Percentiles rank a stretch among this genome's conserved stretches.
Conservation (phyloP, 2,797 vertebrate species). For the Peromyscus nudipes region DNA sequence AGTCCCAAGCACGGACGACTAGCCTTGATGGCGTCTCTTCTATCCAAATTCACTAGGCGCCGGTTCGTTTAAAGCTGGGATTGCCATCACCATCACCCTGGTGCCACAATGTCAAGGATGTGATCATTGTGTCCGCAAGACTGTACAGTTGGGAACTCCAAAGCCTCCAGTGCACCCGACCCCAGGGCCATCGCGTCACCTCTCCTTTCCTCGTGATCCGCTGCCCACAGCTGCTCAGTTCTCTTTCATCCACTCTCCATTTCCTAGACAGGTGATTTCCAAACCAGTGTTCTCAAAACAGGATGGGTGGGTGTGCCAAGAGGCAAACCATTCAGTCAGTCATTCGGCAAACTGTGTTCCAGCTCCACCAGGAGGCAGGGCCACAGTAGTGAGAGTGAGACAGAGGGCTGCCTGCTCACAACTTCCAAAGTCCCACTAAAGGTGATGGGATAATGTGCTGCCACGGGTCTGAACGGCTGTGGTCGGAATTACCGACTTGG, state of each 20-base stretch:
- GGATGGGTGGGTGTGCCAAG: not conserved
- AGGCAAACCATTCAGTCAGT: not conserved
- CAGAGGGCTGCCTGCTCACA: not conserved
- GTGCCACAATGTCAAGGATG: fast-evolving
- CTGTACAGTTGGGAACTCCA: not conserved
- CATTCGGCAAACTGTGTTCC: not conserved
- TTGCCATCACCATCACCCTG: not conserved
- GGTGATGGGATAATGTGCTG: not conserved
- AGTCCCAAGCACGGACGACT: not conserved
- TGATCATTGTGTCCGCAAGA: fast-evolving
- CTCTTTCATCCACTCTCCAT: not conserved
- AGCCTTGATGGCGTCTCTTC: not conserved
- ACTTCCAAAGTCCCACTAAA: not conserved
- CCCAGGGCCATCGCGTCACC: fast-evolving
- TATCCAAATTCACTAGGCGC: not conserved
- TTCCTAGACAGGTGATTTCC: not conserved
- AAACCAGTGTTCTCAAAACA: not conserved
- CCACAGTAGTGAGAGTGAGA: not conserved
- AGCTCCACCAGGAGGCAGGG: not conserved
- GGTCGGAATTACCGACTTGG: not conserved
- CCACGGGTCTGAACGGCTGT: not conserved
- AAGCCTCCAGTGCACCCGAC: not conserved
- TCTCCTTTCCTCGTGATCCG: not conserved
- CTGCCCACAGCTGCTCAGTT: not conserved
- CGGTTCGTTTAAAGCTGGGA: not conserved